phyloP scores from a whole-genome alignment of 2,888 invertebrate genomes.

The Sycophila texana region DNA sequence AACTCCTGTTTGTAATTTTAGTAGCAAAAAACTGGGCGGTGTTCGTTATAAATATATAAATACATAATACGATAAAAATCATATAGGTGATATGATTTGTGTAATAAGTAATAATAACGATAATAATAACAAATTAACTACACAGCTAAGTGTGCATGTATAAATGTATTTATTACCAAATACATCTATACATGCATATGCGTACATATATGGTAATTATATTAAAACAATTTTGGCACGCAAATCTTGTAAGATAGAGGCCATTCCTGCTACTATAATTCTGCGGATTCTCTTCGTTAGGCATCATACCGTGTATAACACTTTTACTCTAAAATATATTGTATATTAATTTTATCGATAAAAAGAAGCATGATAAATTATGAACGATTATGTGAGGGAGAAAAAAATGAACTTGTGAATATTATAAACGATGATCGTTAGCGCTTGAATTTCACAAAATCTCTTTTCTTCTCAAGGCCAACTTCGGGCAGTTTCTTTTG shows the following conservation, averaged over 20 bases:
- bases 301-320: constrained; percentile 72
- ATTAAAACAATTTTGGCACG: constrained; percentile 69
- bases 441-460: constrained; percentile 47
- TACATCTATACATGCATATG: constrained; percentile 42
- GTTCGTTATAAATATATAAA: constrained; percentile 75
- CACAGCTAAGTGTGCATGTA: constrained; percentile 62
- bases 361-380: constrained; percentile 70
- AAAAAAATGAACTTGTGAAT: constrained; percentile 67
- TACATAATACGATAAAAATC: constrained; percentile 72
- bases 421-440: constrained; percentile 54
- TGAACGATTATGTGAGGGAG: constrained; percentile 68
- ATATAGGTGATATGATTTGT: constrained; percentile 73
- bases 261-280: constrained; percentile 74
- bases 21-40: constrained; percentile 73
- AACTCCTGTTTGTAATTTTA: constrained; percentile 74
- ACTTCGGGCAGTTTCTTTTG: constrained; percentile 48
- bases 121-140: constrained; percentile 66
- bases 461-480: constrained; percentile 50
- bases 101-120: constrained; percentile 72
- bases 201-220: constrained; percentile 60
- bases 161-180: constrained; percentile 40
- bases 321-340: constrained; percentile 72
- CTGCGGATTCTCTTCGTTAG: constrained; percentile 71
- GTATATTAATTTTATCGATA: constrained; percentile 75
- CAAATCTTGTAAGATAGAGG: constrained; percentile 74